These are phyloP conservation scores for Drosophila nr. fundita DNA, from an alignment of 2,888 invertebrate species.

Conservation along the genomic window DNA sequence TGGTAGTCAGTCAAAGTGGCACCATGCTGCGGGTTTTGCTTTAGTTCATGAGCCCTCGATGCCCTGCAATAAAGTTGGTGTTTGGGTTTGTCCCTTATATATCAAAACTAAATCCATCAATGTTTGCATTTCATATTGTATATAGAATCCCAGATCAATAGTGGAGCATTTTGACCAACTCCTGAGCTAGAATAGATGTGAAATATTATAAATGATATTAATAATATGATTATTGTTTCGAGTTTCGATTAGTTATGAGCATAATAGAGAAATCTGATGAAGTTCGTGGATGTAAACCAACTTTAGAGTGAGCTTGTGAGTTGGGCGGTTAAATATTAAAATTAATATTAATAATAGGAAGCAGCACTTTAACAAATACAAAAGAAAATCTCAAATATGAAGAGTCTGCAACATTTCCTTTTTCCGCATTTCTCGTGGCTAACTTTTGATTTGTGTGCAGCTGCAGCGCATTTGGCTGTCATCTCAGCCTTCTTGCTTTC, in stretches of 20 bases:
- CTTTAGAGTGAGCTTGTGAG: not conserved
- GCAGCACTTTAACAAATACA: not conserved
- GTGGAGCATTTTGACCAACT: not conserved
- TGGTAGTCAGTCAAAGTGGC: conserved; percentile 49
- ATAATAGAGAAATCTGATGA: not conserved
- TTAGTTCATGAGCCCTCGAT: conserved; percentile 37
- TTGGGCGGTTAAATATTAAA: not conserved
- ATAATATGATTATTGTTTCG: not conserved
- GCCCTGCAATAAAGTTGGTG: conserved; percentile 23
- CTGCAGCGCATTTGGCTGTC: conserved; percentile 20
- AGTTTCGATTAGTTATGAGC: not conserved
- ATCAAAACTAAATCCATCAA: not conserved
- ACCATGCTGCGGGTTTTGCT: conserved; percentile 43
- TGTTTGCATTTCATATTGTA: not conserved
- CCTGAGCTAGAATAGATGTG: not conserved
- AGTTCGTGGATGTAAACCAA: not conserved
- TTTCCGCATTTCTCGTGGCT: not conserved
- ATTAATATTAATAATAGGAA: not conserved
- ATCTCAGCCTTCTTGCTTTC: not conserved
- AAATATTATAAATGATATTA: not conserved
- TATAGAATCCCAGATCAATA: not conserved
- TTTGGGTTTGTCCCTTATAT: not conserved
- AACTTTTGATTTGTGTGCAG: not conserved
- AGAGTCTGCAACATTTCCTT: not conserved
- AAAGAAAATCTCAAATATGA: not conserved